These are phyloP conservation scores for Python bivittatus DNA, from an alignment of 2,113 vertebrate genomes.

Conservation along the genomic window DNA sequence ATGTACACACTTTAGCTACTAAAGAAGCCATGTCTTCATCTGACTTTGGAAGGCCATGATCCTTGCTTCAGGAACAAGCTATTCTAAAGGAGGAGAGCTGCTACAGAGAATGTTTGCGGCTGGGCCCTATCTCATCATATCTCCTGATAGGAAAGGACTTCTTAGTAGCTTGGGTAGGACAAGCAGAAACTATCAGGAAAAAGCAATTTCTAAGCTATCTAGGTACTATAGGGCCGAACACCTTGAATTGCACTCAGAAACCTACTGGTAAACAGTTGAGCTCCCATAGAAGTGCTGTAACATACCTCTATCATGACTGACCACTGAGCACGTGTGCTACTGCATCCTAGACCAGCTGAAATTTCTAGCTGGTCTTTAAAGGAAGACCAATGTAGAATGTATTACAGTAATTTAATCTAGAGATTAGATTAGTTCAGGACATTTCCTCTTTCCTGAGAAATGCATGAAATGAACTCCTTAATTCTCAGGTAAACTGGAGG, in stretches of 20 bases:
- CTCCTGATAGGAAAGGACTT: not conserved
- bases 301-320: not conserved
- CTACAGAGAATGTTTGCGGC: not conserved
- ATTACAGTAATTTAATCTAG: not conserved
- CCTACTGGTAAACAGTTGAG: not conserved
- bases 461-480: constrained; percentile 4
- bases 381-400: not conserved
- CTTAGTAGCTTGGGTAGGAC: not conserved
- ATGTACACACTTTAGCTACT: not conserved
- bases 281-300: not conserved
- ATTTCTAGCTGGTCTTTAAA: not conserved
- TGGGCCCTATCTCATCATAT: not conserved
- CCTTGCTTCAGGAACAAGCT: not conserved
- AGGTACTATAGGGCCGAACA: not conserved
- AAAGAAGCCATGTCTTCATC: not conserved
- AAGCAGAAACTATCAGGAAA: not conserved
- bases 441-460: not conserved
- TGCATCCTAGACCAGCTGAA: not conserved
- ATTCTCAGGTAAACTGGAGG: not conserved
- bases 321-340: not conserved
- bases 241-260: not conserved
- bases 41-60: not conserved
- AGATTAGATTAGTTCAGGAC: not conserved
- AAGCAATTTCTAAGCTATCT: not conserved
- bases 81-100: not conserved